Conservation (phyloP, 2,797 vertebrate species). For the Nyctibius grandis region DNA sequence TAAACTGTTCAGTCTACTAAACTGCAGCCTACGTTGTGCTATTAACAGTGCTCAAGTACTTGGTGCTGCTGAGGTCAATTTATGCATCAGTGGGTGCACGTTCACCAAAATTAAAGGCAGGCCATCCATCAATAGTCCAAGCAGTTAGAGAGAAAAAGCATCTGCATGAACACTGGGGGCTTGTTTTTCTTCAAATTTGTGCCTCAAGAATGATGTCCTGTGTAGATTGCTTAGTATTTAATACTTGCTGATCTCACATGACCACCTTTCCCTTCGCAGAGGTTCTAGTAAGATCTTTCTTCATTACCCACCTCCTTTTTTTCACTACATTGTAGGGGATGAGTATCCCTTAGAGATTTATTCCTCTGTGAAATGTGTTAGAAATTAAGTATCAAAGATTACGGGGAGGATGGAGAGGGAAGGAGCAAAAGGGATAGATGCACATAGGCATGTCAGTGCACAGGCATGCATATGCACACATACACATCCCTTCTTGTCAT, state of each 20-base stretch:
- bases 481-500: not conserved
- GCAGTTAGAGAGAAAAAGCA: not conserved
- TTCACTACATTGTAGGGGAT: not conserved
- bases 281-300: not conserved
- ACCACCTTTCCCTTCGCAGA: not conserved
- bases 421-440: not conserved
- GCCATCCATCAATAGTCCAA: not conserved
- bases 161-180: not conserved
- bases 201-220: not conserved
- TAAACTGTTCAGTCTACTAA: not conserved
- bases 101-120: not conserved
- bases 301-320: not conserved
- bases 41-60: not conserved
- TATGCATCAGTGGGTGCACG: accelerated
- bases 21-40: not conserved
- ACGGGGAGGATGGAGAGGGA: not conserved
- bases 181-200: not conserved
- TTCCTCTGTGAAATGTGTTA: not conserved
- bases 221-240: not conserved
- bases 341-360: not conserved
- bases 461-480: no score
- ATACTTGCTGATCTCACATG: not conserved
- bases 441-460: not conserved
- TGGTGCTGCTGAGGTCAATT: not conserved
- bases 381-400: not conserved